Conservation (phyloP, 1,140 invertebrate species). For the Drosophila orena region DNA sequence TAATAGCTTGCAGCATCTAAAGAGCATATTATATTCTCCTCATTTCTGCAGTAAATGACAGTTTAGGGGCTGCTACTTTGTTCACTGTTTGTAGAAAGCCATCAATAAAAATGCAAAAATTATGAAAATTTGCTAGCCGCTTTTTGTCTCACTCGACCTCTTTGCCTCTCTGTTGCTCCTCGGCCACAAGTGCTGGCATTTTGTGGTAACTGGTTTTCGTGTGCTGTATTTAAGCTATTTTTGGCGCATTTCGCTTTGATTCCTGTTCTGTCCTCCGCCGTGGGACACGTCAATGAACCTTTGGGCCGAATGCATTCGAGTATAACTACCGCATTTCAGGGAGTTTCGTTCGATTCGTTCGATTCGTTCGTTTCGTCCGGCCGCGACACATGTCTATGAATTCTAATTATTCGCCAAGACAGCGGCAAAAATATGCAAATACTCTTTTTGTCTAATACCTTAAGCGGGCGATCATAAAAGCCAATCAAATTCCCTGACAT, state of each 20-base stretch:
- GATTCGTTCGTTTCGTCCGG: slow-evolving; percentile 27
- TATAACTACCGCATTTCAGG: slow-evolving; percentile 28
- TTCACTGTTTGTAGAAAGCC: slow-evolving; percentile 31
- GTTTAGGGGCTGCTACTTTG: not conserved
- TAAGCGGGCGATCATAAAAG: slow-evolving; percentile 68
- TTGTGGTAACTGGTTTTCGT: slow-evolving; percentile 71
- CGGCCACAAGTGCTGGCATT: slow-evolving; percentile 14
- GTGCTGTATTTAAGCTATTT: slow-evolving; percentile 71
- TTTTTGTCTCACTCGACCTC: slow-evolving; percentile 13
- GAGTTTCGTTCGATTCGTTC: slow-evolving; percentile 13
- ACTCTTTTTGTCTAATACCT: slow-evolving; percentile 69
- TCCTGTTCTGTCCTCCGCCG: slow-evolving; percentile 61
- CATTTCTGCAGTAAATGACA: not conserved
- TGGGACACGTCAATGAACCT: slow-evolving; percentile 73
- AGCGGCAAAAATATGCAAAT: slow-evolving; percentile 74
- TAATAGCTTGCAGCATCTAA: not conserved
- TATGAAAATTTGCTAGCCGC: slow-evolving; percentile 67
- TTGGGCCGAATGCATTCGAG: slow-evolving; percentile 32
- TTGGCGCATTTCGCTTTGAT: slow-evolving; percentile 80
- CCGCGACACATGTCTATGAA: slow-evolving; percentile 72
- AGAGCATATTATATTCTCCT: slow-evolving; percentile 17
- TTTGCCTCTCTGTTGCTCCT: slow-evolving; percentile 11
- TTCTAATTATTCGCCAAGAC: slow-evolving; percentile 67
- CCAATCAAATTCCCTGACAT: slow-evolving; percentile 78
- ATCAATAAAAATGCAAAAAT: slow-evolving; percentile 79